Conservation (phyloP, 2,888 invertebrate species). For the Morpho achilles region DNA sequence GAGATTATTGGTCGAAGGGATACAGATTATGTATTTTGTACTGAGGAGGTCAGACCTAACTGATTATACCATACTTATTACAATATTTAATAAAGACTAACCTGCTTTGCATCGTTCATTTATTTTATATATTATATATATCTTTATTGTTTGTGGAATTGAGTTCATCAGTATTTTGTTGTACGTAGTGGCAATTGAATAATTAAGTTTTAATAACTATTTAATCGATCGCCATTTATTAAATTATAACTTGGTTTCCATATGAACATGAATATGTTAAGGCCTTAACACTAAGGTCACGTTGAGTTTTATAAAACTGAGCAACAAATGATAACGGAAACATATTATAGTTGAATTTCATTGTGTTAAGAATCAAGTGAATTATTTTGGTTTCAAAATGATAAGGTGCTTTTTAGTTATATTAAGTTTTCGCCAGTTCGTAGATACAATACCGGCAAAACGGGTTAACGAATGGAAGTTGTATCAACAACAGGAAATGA, state of each 20-base stretch:
- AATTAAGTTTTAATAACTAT: neutral
- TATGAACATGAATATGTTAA: slow-evolving; percentile 33
- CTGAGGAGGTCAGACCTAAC: too few species aligned
- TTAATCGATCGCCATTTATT: slow-evolving; percentile 7
- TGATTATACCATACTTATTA: too few species aligned
- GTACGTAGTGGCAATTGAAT: too few species aligned
- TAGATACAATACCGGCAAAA: slow-evolving; percentile 2
- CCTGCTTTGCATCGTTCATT: too few species aligned
- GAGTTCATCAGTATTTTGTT: too few species aligned
- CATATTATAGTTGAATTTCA: slow-evolving; percentile 45
- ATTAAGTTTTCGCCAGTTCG: slow-evolving; percentile 9
- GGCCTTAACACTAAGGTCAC: slow-evolving; percentile 60
- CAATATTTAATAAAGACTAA: too few species aligned
- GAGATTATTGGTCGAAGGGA: too few species aligned
- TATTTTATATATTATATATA: too few species aligned
- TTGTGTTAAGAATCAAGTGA: slow-evolving; percentile 36
- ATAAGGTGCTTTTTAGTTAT: slow-evolving; percentile 15
- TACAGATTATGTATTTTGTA: too few species aligned
- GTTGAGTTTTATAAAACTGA: slow-evolving; percentile 59
- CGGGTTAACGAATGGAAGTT: slow-evolving; percentile 37
- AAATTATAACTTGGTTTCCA: slow-evolving; percentile 18
- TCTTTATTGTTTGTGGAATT: too few species aligned
- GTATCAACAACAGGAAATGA: slow-evolving; percentile 47
- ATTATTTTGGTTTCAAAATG: slow-evolving; percentile 9
- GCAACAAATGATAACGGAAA: slow-evolving; percentile 46